Conservation (phyloP, 2,113 vertebrate species). For the Amblyopsis rosae region DNA sequence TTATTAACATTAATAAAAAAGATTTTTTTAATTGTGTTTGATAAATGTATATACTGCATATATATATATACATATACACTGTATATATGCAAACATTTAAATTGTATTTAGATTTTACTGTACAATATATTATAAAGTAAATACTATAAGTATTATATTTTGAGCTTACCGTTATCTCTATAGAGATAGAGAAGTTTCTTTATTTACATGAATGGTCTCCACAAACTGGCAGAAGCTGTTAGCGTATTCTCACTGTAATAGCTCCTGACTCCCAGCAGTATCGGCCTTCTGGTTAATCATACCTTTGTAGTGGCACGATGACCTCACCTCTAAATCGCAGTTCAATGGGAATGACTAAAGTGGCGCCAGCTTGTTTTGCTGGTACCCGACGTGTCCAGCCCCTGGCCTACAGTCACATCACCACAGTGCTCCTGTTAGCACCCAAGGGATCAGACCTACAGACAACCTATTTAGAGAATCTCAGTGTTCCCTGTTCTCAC, state of each 20-base stretch:
- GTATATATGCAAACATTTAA: too few species aligned
- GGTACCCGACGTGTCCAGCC: conserved; percentile 28
- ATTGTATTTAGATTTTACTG: too few species aligned
- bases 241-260: neutral
- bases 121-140: too few species aligned
- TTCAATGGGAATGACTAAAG: conserved; percentile 29
- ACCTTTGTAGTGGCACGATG: conserved; percentile 27
- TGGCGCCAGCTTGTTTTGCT: conserved; percentile 47
- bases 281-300: conserved; percentile 38
- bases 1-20: too few species aligned
- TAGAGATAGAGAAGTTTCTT: too few species aligned
- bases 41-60: too few species aligned
- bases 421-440: too few species aligned
- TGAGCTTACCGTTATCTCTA: too few species aligned
- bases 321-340: conserved; percentile 17
- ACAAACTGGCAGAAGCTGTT: neutral
- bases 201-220: too few species aligned
- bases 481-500: conserved; percentile 46
- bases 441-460: conserved; percentile 45
- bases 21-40: too few species aligned
- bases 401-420: conserved; percentile 63
- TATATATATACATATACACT: too few species aligned
- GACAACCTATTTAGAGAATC: conserved; percentile 56
- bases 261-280: conserved; percentile 16
- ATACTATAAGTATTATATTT: too few species aligned